Base-by-base conservation (phyloP, 2,797 vertebrate genomes). In the Protosalanx chinensis region DNA sequence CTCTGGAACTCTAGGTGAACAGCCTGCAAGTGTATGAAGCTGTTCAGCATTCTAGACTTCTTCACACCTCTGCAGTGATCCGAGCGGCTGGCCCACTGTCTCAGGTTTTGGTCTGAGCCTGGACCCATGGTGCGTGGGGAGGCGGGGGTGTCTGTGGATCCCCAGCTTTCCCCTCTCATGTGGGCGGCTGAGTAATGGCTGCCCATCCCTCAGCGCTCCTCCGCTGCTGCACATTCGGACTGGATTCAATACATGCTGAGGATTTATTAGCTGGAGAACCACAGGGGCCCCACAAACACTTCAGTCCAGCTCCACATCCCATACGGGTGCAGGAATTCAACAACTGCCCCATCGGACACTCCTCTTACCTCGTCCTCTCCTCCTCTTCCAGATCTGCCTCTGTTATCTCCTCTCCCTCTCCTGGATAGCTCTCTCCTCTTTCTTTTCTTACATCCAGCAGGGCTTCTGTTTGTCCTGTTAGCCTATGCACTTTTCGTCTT, bases 241-340 rank as follows among this genome's bases (percentile, higher is more conserved):
- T 79, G 76, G 87, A 92, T 90, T 91, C 90, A 91, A 91, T 90
- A 90, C 85, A 87, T 89, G 87, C 79, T 72, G 83, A 89, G 80
- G 87, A 93, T 92, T 92, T 92, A 92, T 91, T 90, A 88, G 79
- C 87, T 91, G 88, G 88, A 89, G 90, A 92, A 84, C 92, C 91
- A 85, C 91, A 90, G 84, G 89, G 89, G 88, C 80, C 88, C 86
- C 85, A 90, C 88, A 91, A 91, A 92, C 85, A 87, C 89, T 88
- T 85, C 59, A 76, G 80, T 85, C 76, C 73, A 82, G 82, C 82
- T 75, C 81, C 78, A 85, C 84, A 13, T 90, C 83, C 84, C 76
- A 79, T 77, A 80, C 71, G 76, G 80, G 80, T 61, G 5, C 76
- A 84, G 72, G 80, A 84, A 88, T 89, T 84, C 70, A 78, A 81